Percentiles rank a stretch among this genome's conserved stretches.
Evolutionary conservation across 2,797 vertebrate genomes (phyloP).

Genomic region (Coendou prehensilis): DNA sequence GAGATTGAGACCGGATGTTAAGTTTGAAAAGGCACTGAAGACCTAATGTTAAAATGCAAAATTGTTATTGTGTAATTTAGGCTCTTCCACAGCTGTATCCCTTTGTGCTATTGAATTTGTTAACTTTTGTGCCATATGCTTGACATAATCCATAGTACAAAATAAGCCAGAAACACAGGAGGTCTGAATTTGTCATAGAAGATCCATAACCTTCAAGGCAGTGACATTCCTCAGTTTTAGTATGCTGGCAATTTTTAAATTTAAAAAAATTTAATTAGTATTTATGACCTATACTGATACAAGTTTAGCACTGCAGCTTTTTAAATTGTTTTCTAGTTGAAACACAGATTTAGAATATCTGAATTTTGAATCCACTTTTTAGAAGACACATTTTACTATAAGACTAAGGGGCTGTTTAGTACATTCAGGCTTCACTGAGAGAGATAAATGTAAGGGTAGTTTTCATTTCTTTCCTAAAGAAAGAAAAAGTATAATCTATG

Average conservation of each 20-base stretch:
- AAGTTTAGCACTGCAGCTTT: neutral
- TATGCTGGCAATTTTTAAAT: conserved; percentile 38
- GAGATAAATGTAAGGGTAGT: neutral
- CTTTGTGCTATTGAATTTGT: conserved; percentile 62
- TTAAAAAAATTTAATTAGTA: conserved; percentile 55
- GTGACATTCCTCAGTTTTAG: conserved; percentile 21
- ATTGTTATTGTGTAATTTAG: conserved; percentile 54
- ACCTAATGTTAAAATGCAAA: conserved; percentile 58
- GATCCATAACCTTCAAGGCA: neutral
- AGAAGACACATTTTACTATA: conserved; percentile 28
- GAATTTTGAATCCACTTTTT: conserved; percentile 31
- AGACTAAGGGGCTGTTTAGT: neutral
- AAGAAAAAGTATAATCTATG: neutral
- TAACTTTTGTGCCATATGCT: conserved; percentile 49
- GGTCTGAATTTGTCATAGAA: conserved; percentile 8
- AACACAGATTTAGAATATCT: conserved; percentile 41
- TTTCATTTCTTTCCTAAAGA: conserved; percentile 8
- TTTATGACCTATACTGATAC: neutral
- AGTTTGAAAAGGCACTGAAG: conserved; percentile 49
- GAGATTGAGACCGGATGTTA: conserved; percentile 65
- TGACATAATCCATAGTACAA: conserved; percentile 43
- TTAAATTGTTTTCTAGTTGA: neutral
- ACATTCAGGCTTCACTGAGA: neutral
- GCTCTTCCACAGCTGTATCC: conserved; percentile 49
- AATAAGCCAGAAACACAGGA: conserved; percentile 41